Evolutionary conservation across 2,797 vertebrate species (phyloP).

Genomic region (Lophotriccus pileatus): DNA sequence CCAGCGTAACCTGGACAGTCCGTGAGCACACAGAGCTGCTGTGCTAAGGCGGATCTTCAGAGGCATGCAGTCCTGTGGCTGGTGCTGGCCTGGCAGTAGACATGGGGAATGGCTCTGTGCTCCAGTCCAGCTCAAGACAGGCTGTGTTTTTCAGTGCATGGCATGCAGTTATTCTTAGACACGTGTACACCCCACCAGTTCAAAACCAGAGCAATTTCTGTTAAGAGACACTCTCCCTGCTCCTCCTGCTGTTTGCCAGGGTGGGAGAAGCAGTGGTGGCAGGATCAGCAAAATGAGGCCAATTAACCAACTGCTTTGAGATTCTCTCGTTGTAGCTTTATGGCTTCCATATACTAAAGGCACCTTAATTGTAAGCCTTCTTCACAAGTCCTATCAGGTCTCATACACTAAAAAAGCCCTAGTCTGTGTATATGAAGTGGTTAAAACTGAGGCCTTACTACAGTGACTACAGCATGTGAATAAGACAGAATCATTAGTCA

Average conservation of each 20-base stretch:
- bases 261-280: not conserved
- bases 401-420: not conserved
- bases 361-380: not conserved
- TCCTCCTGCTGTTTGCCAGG: not conserved
- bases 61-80: not conserved
- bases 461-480: not conserved
- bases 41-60: not conserved
- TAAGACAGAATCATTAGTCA: not conserved
- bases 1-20: not conserved
- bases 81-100: not conserved
- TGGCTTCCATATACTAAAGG: not conserved
- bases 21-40: not conserved
- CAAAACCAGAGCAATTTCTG: not conserved
- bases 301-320: not conserved
- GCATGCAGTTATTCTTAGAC: not conserved
- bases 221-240: not conserved
- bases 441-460: not conserved
- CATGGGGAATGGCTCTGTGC: fast-evolving
- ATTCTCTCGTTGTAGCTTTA: not conserved
- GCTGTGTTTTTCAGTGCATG: not conserved
- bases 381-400: not conserved
- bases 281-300: fast-evolving
- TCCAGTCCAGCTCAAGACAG: not conserved
- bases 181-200: not conserved
- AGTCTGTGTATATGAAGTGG: not conserved